Evolutionary conservation across 2,888 invertebrate genomes (phyloP).

Genomic region (Ophion ellenae): DNA sequence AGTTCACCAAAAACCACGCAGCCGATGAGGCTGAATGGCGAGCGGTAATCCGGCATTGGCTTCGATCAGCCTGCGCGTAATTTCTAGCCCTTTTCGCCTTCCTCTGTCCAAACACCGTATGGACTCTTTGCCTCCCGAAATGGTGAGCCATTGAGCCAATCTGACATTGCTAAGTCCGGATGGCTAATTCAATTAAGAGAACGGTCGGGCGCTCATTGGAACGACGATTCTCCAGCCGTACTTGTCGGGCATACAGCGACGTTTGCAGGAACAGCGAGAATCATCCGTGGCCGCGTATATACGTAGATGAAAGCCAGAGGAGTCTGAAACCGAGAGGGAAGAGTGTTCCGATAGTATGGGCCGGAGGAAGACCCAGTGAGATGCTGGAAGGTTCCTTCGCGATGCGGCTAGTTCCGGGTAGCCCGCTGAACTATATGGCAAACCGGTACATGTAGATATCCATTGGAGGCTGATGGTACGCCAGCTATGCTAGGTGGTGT

Average conservation of each 20-base stretch:
- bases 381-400: conserved; percentile 67
- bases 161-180: conserved; percentile 82
- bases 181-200: conserved; percentile 82
- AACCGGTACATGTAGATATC: conserved; percentile 3
- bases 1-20: conserved; percentile 13
- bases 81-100: conserved; percentile 12
- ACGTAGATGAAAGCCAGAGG: conserved; percentile 15
- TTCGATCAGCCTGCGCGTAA: conserved; percentile 32
- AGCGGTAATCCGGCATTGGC: conserved; percentile 47
- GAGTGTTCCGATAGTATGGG: conserved; percentile 4
- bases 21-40: conserved; percentile 55
- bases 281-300: not conserved
- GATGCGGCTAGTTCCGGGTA: conserved; percentile 69
- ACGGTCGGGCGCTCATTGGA: conserved; percentile 70
- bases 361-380: conserved; percentile 61
- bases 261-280: conserved; percentile 47
- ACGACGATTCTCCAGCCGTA: conserved; percentile 49
- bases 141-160: conserved; percentile 73
- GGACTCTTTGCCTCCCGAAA: conserved; percentile 46
- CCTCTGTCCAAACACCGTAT: not conserved
- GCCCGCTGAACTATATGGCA: conserved; percentile 46
- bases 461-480: conserved; percentile 11
- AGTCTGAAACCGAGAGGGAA: conserved; percentile 37
- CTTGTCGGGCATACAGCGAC: conserved; percentile 28
- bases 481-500: conserved; percentile 21